A percentile compares a stretch with the other conserved stretches of the same genome.
Evolutionary conservation across 2,888 invertebrate species (phyloP).

Genomic region (Acrobasis suavella): DNA sequence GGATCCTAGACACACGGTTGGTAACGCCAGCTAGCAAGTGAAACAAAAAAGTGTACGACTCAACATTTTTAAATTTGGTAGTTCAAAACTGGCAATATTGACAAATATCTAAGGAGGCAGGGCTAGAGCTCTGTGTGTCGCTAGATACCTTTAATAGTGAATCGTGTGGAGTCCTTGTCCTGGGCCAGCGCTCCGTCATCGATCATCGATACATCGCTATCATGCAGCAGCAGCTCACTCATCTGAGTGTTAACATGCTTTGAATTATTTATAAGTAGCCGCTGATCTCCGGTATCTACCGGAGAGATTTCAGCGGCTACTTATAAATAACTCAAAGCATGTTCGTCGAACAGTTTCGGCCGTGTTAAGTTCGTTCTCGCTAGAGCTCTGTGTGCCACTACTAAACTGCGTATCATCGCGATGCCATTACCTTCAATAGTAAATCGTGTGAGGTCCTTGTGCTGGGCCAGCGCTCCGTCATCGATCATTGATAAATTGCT

Average conservation of each 20-base stretch:
- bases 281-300: too few species aligned
- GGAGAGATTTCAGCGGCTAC: slow-evolving; percentile 88
- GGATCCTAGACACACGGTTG: too few species aligned
- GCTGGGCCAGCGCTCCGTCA: slow-evolving; percentile 84
- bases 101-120: too few species aligned
- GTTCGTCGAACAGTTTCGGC: too few species aligned
- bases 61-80: too few species aligned
- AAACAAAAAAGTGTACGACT: too few species aligned
- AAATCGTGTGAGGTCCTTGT: slow-evolving; percentile 58
- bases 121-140: slow-evolving; percentile 36
- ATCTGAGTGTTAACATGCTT: too few species aligned
- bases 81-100: too few species aligned
- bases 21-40: too few species aligned
- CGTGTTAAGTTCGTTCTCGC: background rate
- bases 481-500: slow-evolving; percentile 93
- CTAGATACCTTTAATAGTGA: slow-evolving; percentile 67
- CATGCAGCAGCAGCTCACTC: slow-evolving; percentile 87
- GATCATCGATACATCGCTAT: slow-evolving; percentile 92
- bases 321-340: too few species aligned
- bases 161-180: slow-evolving; percentile 58
- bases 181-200: slow-evolving; percentile 85
- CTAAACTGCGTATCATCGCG: slow-evolving; percentile 57
- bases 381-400: slow-evolving; percentile 35
- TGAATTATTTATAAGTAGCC: too few species aligned
- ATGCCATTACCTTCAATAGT: slow-evolving; percentile 69